phyloP scores from a whole-genome alignment of 2,888 invertebrate genomes.

The Eupsilia transversa region DNA sequence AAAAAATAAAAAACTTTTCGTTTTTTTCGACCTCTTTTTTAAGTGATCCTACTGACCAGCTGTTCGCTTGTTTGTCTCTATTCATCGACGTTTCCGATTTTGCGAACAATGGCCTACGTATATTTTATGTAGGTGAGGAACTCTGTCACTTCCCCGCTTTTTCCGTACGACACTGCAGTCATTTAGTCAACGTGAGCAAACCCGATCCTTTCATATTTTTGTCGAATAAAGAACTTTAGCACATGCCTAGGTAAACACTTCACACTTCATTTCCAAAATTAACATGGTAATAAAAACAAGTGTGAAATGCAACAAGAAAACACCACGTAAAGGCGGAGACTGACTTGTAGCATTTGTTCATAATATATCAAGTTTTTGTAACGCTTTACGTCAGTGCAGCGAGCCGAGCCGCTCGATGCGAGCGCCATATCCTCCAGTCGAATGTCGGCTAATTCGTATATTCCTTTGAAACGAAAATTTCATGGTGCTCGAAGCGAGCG shows the following conservation, averaged over 20 bases:
- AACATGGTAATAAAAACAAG: not conserved
- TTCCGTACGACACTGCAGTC: no score
- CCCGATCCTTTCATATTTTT: no score
- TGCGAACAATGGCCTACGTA: not conserved
- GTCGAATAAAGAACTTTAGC: not conserved
- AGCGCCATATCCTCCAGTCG: no score
- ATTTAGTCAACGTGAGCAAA: no score
- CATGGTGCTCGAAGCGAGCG: no score
- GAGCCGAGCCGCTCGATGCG: no score
- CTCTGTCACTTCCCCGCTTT: not conserved
- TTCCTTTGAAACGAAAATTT: no score
- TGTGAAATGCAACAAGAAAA: not conserved
- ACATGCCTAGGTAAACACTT: not conserved
- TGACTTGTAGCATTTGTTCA: no score
- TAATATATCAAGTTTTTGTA: no score
- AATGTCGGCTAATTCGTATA: no score
- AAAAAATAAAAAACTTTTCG: no score
- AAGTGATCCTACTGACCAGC: not conserved
- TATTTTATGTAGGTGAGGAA: constrained; percentile 3
- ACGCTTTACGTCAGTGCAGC: no score
- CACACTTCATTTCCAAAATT: not conserved
- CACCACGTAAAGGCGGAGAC: not conserved
- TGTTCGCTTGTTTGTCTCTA: not conserved
- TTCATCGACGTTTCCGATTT: not conserved
- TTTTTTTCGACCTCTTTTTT: not conserved